phyloP scores from a whole-genome alignment of 2,113 vertebrate species.

The Macaca nemestrina region DNA sequence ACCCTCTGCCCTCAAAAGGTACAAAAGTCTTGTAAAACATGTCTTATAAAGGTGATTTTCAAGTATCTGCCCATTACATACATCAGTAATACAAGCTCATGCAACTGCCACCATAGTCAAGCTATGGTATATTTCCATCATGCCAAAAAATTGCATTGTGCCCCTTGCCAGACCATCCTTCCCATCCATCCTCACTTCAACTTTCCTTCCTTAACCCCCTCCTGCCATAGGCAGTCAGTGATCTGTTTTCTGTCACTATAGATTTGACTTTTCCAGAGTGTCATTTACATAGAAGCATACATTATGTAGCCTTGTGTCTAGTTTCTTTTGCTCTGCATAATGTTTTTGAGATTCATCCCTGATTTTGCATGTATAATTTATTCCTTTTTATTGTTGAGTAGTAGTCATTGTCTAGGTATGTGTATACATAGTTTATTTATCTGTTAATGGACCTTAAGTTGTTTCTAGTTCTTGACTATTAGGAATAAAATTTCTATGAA shows the following conservation, averaged over 20 bases:
- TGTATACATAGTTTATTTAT: not conserved
- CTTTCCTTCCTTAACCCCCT: not conserved
- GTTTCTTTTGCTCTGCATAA: not conserved
- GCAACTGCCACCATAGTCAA: not conserved
- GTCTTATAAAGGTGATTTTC: not conserved
- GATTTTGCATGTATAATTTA: not conserved
- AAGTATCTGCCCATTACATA: not conserved
- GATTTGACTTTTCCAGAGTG: not conserved
- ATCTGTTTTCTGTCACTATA: not conserved
- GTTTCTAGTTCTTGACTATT: not conserved
- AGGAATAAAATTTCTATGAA: not conserved
- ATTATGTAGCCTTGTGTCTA: not conserved
- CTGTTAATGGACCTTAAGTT: not conserved
- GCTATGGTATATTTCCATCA: not conserved
- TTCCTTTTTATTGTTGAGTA: not conserved
- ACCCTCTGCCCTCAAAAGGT: not conserved
- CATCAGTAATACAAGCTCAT: not conserved
- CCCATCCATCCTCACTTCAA: fast-evolving
- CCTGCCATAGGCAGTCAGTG: not conserved
- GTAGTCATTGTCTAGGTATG: not conserved
- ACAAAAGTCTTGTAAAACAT: not conserved
- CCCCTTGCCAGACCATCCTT: not conserved
- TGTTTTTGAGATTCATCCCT: not conserved
- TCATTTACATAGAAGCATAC: not conserved
- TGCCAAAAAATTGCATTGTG: not conserved